Conservation (phyloP, 2,113 vertebrate genomes). For the Narcine bancroftii region DNA sequence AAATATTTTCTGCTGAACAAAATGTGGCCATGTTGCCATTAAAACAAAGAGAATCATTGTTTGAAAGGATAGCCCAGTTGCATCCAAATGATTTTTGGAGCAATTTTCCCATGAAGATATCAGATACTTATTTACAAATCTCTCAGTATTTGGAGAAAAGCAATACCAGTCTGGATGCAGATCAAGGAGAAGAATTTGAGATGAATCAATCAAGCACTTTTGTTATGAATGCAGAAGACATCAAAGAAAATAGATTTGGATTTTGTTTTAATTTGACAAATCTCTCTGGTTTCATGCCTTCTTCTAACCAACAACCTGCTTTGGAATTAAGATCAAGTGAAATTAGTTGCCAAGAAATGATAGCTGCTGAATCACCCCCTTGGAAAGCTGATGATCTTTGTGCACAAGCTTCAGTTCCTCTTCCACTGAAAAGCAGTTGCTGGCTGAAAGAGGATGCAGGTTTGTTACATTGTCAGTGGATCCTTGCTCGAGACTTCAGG, state of each 20-base stretch:
- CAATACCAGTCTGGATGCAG: neutral
- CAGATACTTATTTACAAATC: neutral
- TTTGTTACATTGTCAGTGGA: neutral
- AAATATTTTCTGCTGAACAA: neutral
- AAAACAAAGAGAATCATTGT: neutral
- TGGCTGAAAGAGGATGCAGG: neutral
- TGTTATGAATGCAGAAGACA: neutral
- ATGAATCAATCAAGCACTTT: neutral
- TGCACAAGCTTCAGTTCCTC: neutral
- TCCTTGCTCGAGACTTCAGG: neutral
- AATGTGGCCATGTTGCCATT: neutral
- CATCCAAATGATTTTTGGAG: neutral
- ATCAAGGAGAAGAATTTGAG: neutral
- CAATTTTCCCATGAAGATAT: neutral
- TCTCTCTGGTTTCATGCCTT: neutral
- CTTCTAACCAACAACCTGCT: neutral
- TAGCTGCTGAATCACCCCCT: neutral
- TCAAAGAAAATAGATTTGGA: neutral
- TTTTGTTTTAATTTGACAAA: neutral
- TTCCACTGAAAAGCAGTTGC: neutral
- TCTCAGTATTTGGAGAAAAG: neutral
- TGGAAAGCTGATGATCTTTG: neutral
- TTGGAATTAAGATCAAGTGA: neutral
- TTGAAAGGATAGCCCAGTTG: neutral
- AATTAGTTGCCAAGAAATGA: neutral